phyloP scores from a whole-genome alignment of 2,113 vertebrate genomes.

The Phalacrocorax aristotelis region DNA sequence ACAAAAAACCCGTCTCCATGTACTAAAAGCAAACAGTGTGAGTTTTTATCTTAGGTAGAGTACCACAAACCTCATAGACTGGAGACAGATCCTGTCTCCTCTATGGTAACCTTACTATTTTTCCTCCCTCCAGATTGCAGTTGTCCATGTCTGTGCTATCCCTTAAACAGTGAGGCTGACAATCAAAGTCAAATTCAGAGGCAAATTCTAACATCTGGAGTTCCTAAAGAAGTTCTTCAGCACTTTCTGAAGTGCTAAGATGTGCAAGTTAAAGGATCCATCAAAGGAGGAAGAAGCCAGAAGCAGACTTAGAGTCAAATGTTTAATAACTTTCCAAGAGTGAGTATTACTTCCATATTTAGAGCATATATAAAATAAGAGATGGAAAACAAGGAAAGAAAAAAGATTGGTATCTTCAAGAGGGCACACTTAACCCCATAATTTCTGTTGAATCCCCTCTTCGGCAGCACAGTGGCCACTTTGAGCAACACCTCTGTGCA shows the following conservation, averaged over 20 bases:
- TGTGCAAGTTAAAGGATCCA: neutral
- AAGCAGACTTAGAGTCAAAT: conserved; percentile 61
- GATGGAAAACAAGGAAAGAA: conserved; percentile 51
- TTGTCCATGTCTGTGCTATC: neutral
- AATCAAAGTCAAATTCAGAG: neutral
- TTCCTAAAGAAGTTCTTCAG: neutral
- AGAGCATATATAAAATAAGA: conserved; percentile 67
- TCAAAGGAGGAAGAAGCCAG: neutral
- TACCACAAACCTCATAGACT: neutral
- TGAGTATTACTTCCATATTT: conserved; percentile 52
- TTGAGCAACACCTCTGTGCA: neutral
- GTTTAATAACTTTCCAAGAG: conserved; percentile 74
- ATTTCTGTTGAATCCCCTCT: neutral
- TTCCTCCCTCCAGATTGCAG: neutral
- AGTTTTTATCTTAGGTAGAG: neutral
- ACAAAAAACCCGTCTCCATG: neutral
- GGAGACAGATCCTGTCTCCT: neutral
- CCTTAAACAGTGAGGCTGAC: neutral
- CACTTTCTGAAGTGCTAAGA: neutral
- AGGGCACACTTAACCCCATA: conserved; percentile 28
- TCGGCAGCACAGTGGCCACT: neutral
- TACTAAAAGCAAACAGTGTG: neutral
- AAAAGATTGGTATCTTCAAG: conserved; percentile 31
- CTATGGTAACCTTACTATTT: neutral
- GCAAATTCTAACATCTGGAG: neutral